Percentiles rank a stretch among this genome's conserved stretches.
Conservation (phyloP, 2,113 vertebrate genomes). For the Chroicocephalus ridibundus region DNA sequence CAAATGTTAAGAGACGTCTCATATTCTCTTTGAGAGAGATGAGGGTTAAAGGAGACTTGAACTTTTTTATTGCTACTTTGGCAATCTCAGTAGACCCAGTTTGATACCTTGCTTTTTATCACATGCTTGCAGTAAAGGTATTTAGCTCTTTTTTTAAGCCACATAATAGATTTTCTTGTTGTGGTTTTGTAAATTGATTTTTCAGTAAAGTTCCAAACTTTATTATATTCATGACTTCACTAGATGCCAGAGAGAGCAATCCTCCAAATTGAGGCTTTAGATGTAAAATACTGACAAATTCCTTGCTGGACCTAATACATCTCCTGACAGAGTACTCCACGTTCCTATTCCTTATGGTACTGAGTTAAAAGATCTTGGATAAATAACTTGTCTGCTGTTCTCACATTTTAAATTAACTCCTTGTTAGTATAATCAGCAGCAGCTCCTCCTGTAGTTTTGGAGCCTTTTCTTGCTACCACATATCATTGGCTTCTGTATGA, state of each 20-base stretch:
- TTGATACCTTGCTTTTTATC: not conserved
- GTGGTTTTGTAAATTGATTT: slow-evolving; percentile 1
- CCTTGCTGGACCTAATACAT: not conserved
- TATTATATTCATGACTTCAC: not conserved
- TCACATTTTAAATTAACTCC: slow-evolving; percentile 8
- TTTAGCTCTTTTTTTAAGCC: not conserved
- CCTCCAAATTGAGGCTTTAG: not conserved
- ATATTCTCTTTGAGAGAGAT: not conserved
- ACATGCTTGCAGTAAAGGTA: not conserved
- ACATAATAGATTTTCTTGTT: not conserved
- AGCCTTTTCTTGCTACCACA: not conserved
- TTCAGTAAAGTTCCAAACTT: not conserved
- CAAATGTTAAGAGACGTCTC: not conserved
- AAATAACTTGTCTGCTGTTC: not conserved
- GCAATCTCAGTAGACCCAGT: not conserved
- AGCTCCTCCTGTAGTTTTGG: not conserved
- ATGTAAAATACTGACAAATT: not conserved
- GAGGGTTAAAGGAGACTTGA: not conserved
- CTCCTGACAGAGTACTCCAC: not conserved
- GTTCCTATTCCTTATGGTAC: not conserved
- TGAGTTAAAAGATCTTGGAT: not conserved
- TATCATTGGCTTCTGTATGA: not conserved
- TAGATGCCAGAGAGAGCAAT: not conserved
- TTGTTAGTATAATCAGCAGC: not conserved
- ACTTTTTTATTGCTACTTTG: not conserved